Percentiles rank a stretch among this genome's conserved stretches.
phyloP scores from a whole-genome alignment of 2,888 invertebrate species.

The Rotaria magnacalcarata region DNA sequence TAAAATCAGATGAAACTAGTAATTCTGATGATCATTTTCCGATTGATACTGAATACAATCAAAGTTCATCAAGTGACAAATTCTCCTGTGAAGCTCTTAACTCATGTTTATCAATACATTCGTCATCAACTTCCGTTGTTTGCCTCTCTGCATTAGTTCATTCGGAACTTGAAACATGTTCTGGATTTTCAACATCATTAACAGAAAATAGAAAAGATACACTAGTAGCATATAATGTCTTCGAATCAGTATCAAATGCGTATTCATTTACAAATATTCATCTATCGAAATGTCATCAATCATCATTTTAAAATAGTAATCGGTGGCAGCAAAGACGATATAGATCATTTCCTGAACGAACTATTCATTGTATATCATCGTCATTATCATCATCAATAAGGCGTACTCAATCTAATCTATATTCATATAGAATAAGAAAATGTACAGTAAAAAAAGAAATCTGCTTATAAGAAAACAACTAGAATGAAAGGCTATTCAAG shows the following conservation, averaged over 20 bases:
- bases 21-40: neutral
- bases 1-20: neutral
- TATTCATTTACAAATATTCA: neutral
- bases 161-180: neutral
- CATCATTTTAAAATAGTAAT: neutral
- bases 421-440: neutral
- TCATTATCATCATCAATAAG: neutral
- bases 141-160: neutral
- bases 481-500: neutral
- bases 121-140: neutral
- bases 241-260: neutral
- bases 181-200: neutral
- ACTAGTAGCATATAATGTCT: neutral
- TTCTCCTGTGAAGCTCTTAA: neutral
- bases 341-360: neutral
- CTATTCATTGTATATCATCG: neutral
- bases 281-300: neutral
- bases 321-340: neutral
- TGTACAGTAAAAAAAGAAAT: neutral
- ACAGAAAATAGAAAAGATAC: neutral
- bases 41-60: neutral
- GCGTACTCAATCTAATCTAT: constrained; percentile 12
- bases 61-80: neutral
- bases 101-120: neutral
- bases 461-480: neutral